Base-by-base conservation (phyloP, 2,888 invertebrate genomes). In the Atethmia centrago region DNA sequence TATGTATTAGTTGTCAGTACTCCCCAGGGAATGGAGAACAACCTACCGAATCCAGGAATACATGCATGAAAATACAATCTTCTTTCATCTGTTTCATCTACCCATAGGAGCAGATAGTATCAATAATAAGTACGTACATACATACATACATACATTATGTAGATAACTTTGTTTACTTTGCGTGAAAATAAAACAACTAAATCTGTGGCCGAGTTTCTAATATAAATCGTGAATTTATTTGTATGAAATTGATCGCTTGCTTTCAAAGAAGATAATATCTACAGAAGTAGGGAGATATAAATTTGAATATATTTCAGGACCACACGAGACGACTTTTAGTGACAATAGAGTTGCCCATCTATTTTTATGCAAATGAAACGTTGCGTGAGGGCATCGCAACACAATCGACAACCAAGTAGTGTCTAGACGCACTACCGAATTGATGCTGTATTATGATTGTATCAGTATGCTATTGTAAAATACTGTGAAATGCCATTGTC, bases 371-470 rank as follows among this genome's bases (percentile, higher is more conserved):
- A 72, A 19, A 58, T 62, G 14, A 36, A 42, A 47, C 73, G 83
- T 82, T 82, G 80, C 83, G 83, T 55, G 79, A 82, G 83, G 80
- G 80, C 80, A 45, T 80, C 77, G 70, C 79, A 79, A 79, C 80
- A 83, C 31, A 42, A 51, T 31, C 36, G 47, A 76, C 77, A 49
- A 14, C 40, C 36, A 14, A 36, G 0, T 16, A 14, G 19, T 25
- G 68, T 78, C 78, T 53, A 66, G 56, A 62, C 61, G 56, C 28
- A 62, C 62, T 28, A 49, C 73, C 19, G 79, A 82, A 78, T 73
- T 80, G 42, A 36, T 65, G 7, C 7, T 19, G 16, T 42, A 28
- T 28, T 36, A 28, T 5, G 7, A 42, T 42, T 36, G 4, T 31
- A 40, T 47, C 19, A 21, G 19, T 19, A 45, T 3, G 5, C 10